Evolutionary conservation across 2,113 vertebrate genomes (phyloP).

Genomic region (Paralichthys olivaceus): DNA sequence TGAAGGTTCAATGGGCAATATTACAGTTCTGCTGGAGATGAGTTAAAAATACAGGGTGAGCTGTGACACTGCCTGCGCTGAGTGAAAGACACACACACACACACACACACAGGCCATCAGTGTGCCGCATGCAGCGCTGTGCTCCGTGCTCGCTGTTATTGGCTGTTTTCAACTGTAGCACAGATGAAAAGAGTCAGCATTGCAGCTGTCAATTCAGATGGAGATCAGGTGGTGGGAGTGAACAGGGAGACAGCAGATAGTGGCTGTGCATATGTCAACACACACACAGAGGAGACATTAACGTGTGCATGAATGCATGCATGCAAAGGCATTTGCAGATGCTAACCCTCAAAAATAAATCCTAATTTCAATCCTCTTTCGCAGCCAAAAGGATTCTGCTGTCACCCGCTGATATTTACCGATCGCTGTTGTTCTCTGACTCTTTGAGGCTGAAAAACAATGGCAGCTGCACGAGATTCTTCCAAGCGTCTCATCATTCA

Average conservation of each 20-base stretch:
- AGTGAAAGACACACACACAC: slow-evolving; percentile 65
- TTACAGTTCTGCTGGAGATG: slow-evolving; percentile 72
- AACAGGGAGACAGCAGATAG: slow-evolving; percentile 85
- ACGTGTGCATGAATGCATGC: slow-evolving; percentile 65
- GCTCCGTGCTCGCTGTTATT: slow-evolving; percentile 54
- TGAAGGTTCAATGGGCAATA: slow-evolving; percentile 76
- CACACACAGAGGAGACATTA: slow-evolving; percentile 49
- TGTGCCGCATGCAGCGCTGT: slow-evolving; percentile 38
- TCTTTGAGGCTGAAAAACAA: slow-evolving; percentile 53
- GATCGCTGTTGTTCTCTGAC: slow-evolving; percentile 44
- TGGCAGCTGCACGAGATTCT: slow-evolving; percentile 46
- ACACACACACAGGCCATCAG: slow-evolving; percentile 54
- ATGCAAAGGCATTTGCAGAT: slow-evolving; percentile 72
- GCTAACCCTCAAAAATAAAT: slow-evolving; percentile 62
- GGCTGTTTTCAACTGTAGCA: slow-evolving; percentile 70
- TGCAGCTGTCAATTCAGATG: slow-evolving; percentile 82
- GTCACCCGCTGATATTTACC: slow-evolving; percentile 52
- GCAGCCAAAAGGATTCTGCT: slow-evolving; percentile 27
- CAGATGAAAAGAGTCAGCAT: slow-evolving; percentile 77
- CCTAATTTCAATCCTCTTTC: slow-evolving; percentile 46
- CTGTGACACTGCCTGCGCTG: slow-evolving; percentile 59
- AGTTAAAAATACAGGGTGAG: slow-evolving; percentile 77
- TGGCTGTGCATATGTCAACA: slow-evolving; percentile 37
- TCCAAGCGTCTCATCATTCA: slow-evolving; percentile 52
- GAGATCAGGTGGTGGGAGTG: slow-evolving; percentile 82